A percentile compares a stretch with the other conserved stretches of the same genome.
These are phyloP conservation scores for Nemapogon koenigi DNA, from an alignment of 2,888 invertebrate genomes.

Conservation along the genomic window DNA sequence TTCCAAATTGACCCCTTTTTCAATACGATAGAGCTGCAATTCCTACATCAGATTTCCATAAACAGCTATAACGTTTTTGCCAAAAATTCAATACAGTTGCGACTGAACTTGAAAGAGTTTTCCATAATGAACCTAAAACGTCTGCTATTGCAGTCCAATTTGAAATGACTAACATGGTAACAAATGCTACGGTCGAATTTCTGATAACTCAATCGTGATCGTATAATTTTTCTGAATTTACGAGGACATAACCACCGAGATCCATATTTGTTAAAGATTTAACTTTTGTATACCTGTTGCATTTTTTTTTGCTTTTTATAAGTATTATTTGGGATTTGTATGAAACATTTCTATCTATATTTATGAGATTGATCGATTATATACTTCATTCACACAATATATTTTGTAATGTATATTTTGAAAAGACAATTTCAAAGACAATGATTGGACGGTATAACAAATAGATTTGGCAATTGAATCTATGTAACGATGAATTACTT, in stretches of 20 bases:
- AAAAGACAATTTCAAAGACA: not conserved
- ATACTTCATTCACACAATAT: too few relatives aligned
- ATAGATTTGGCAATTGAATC: too few relatives aligned
- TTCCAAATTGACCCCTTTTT: too few relatives aligned
- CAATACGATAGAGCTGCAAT: too few relatives aligned
- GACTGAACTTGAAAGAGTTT: slow-evolving; percentile 11
- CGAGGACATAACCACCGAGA: slow-evolving; percentile 14
- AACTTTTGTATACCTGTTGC: slow-evolving; percentile 9
- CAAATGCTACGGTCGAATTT: slow-evolving; percentile 10
- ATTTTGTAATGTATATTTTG: too few relatives aligned
- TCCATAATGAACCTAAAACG: slow-evolving; percentile 10
- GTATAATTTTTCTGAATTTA: slow-evolving; percentile 17
- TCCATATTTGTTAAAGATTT: slow-evolving; percentile 15
- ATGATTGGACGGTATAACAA: too few relatives aligned
- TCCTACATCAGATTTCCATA: too few relatives aligned
- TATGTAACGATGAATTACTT: too few relatives aligned
- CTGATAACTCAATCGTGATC: slow-evolving; percentile 19
- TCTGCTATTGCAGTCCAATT: slow-evolving; percentile 12
- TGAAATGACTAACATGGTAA: slow-evolving; percentile 4
- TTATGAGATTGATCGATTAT: too few relatives aligned
- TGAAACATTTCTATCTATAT: too few relatives aligned
- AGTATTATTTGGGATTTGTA: not conserved
- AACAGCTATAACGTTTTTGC: too few relatives aligned
- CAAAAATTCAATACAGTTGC: not conserved
- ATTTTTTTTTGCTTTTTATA: not conserved